Evolutionary conservation across 2,113 vertebrate species (phyloP), one percentile per base, ranked within the genome.

Genomic region (Hoplias malabaricus): DNA sequence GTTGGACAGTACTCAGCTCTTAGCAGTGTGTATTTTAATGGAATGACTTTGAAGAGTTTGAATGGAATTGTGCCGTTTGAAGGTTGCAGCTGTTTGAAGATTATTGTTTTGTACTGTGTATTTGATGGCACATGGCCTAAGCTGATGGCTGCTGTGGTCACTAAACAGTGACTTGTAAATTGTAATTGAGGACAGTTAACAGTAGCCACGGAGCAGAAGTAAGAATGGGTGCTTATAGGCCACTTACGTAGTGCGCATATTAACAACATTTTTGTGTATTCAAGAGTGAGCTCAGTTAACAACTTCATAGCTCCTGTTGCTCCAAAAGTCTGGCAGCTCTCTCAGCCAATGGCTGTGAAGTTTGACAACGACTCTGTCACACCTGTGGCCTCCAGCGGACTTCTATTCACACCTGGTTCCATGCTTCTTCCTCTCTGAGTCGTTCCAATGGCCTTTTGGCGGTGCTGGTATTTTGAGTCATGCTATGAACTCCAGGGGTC

Each of bases 371-470:
- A 53, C 70, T 7, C 36, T 25, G n/a, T 67, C 19, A 43, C 76
- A 77, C 77, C 83, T 77, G 73, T 63, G 77, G 21, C n/a, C 75
- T 43, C 69, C 54, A 23, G 46, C 82, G 84, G 66, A 75, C 77
- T 79, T 19, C n/a, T 61, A 9, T 83, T 83, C 84, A 71, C 77
- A 77, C 75, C 70, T 72, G 67, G 48, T 23, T 53, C 19, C 6
- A 0, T 53, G n/a, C 48, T 53, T 83, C 83, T 88, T 87, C 73
- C 81, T 78, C 66, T 69, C 36, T 43, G 40, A 63, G 31, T 33
- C 31, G 57, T 43, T 54, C 43, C 69, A 23, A 40, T 43, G 62
- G 80, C 68, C 36, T 75, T 53, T 70, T 62, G 31, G 65, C 70
- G 46, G 77, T 34, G 19, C 7, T 11, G 69, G 6, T 79, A 76